Evolutionary conservation across 2,113 vertebrate genomes (phyloP).

Genomic region (Noturus placidus): DNA sequence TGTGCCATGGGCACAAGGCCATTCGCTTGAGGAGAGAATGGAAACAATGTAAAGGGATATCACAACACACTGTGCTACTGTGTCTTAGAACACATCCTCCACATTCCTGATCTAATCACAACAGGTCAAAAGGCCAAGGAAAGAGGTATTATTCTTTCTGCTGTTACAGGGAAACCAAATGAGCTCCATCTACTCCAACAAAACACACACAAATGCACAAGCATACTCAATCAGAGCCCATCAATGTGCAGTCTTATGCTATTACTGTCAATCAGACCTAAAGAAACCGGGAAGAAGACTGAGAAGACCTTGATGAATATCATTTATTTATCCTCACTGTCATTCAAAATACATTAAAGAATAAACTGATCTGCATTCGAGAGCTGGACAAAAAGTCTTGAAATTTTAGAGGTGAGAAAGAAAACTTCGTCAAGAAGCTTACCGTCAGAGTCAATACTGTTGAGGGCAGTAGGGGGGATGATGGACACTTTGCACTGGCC

Average conservation of each 20-base stretch:
- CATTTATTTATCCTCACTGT: not conserved
- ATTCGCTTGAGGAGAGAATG: not conserved
- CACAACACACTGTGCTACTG: constrained; percentile 1
- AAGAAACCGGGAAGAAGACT: not conserved
- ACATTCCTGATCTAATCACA: constrained; percentile 34
- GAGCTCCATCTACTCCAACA: constrained; percentile 18
- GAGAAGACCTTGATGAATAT: not conserved
- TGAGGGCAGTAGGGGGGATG: constrained; percentile 95
- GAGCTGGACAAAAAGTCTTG: no score
- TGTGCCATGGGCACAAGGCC: not conserved
- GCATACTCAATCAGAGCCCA: constrained; percentile 14
- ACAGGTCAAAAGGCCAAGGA: constrained; percentile 26
- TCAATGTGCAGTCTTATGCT: constrained; percentile 23
- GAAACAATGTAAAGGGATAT: constrained; percentile 37
- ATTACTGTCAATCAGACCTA: constrained; percentile 12
- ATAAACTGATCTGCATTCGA: not conserved
- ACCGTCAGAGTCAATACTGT: constrained; percentile 99
- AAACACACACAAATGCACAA: constrained; percentile 23
- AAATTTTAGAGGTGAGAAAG: not conserved
- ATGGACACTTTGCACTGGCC: constrained; percentile 98
- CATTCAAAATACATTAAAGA: not conserved
- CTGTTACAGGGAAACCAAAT: constrained; percentile 30
- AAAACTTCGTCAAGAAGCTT: constrained; percentile 55
- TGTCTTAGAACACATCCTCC: constrained; percentile 15
- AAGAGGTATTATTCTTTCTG: constrained; percentile 17